These are phyloP conservation scores for Anodontia alba DNA, from an alignment of 2,888 invertebrate genomes.

Conservation along the genomic window DNA sequence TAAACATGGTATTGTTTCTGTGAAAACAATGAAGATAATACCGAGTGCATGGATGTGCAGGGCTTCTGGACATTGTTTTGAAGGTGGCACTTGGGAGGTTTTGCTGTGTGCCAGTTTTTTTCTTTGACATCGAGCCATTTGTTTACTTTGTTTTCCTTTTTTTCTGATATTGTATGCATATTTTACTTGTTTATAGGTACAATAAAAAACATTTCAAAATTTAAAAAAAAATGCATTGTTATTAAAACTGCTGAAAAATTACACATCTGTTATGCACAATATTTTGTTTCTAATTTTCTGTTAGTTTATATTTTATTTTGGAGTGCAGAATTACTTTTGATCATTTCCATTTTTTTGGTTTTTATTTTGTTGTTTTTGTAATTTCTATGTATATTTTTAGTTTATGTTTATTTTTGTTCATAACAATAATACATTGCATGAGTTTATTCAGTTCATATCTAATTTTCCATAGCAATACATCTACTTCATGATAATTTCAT, in stretches of 20 bases:
- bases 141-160: background rate
- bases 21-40: too few species aligned
- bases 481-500: background rate
- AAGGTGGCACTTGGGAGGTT: too few species aligned
- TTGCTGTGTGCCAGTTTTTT: background rate
- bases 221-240: background rate
- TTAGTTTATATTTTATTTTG: background rate
- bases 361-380: background rate
- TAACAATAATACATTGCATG: background rate
- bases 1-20: too few species aligned
- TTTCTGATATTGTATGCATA: background rate
- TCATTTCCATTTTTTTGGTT: conserved; percentile 5
- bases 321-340: background rate
- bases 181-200: background rate
- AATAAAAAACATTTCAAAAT: conserved; percentile 9
- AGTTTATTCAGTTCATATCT: background rate
- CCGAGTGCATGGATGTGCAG: too few species aligned
- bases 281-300: background rate
- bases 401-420: conserved; percentile 14
- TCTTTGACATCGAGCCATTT: background rate
- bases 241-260: background rate
- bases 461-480: background rate
- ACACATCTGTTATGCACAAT: conserved; percentile 1
- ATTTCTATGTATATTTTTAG: conserved; percentile 14
- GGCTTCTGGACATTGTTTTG: too few species aligned